phyloP scores from a whole-genome alignment of 2,888 invertebrate species.

The Isoperla grammatica region DNA sequence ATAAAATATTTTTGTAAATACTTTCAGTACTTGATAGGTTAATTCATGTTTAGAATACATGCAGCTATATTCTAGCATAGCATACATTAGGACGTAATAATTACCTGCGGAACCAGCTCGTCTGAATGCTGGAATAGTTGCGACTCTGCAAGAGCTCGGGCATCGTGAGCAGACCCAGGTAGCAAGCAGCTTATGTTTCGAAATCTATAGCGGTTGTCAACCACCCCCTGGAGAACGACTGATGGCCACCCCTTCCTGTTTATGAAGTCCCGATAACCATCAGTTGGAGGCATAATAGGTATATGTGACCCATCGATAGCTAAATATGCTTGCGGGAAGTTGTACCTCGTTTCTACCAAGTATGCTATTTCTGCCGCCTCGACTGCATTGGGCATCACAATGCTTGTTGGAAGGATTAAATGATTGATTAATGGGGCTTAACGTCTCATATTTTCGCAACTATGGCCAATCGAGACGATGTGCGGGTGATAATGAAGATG shows the following conservation, averaged over 20 bases:
- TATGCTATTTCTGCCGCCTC: constrained; percentile 34
- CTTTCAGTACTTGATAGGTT: too few species aligned
- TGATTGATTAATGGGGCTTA: too few species aligned
- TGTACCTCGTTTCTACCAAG: too few species aligned
- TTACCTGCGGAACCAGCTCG: background rate
- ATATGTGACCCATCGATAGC: constrained; percentile 28
- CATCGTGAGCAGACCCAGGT: constrained; percentile 20
- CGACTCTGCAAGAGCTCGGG: background rate
- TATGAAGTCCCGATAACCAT: constrained; percentile 27
- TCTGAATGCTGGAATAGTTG: background rate
- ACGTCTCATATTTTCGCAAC: too few species aligned
- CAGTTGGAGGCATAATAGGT: constrained; percentile 29
- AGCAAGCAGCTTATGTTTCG: constrained; percentile 16
- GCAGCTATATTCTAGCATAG: background rate
- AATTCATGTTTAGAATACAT: too few species aligned
- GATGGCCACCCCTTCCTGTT: constrained; percentile 29
- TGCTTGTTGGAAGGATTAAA: too few species aligned
- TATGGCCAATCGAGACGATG: too few species aligned
- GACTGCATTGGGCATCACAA: constrained; percentile 32
- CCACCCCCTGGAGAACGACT: constrained; percentile 30
- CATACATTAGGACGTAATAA: background rate
- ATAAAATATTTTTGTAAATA: too few species aligned
- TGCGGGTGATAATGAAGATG: too few species aligned
- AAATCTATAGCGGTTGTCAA: constrained; percentile 29
- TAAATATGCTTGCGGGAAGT: too few species aligned